A percentile compares a stretch with the other conserved stretches of the same genome.
phyloP scores from a whole-genome alignment of 2,888 invertebrate genomes.

The Dolomedes plantarius region DNA sequence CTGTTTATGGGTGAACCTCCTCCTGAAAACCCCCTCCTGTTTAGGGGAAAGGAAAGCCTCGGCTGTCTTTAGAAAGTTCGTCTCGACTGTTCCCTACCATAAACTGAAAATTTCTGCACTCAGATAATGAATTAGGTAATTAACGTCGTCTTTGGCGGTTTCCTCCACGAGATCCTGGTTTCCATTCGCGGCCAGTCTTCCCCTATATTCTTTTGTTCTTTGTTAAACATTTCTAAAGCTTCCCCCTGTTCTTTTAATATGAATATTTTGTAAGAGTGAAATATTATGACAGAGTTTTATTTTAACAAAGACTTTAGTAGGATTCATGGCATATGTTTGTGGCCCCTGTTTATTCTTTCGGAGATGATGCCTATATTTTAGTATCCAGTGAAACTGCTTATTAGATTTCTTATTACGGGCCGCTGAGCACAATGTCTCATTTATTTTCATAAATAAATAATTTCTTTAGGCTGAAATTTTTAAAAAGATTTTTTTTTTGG shows the following conservation, averaged over 20 bases:
- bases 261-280: not conserved
- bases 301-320: not conserved
- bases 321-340: not conserved
- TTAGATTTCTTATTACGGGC: not conserved
- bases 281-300: slow-evolving; percentile 1
- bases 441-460: not conserved
- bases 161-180: not conserved
- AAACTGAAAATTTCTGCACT: not conserved
- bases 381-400: not conserved
- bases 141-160: slow-evolving; percentile 24
- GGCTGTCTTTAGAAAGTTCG: no score
- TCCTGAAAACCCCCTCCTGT: no score
- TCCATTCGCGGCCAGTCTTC: slow-evolving; percentile 10
- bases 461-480: no score
- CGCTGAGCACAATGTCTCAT: not conserved
- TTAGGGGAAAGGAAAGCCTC: no score
- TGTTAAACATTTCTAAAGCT: slow-evolving; percentile 6
- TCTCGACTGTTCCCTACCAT: not conserved
- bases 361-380: not conserved
- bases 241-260: slow-evolving; percentile 3
- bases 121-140: slow-evolving; percentile 32
- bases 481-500: no score
- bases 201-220: not conserved
- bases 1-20: no score
- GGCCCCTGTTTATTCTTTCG: not conserved